Base-by-base conservation (phyloP, 2,113 vertebrate genomes). In the Gnathonemus longibarbis region DNA sequence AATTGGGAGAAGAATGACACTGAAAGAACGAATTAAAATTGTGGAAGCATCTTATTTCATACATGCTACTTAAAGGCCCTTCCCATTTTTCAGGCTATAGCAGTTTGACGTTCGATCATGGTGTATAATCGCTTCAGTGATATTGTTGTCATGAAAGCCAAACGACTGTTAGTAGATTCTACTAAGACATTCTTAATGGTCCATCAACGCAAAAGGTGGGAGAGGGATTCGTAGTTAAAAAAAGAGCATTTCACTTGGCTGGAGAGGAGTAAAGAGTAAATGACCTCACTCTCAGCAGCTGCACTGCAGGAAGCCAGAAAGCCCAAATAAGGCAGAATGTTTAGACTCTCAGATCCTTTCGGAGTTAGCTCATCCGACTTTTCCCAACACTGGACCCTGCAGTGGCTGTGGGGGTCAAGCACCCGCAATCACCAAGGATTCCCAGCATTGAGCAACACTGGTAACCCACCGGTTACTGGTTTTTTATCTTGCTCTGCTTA, bases 301-400 rank as follows among this genome's bases (percentile, higher is more conserved):
- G 95, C 92, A 93, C 94, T 93, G 94, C 94, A 91, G 89, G 83
- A 80, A 89, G 88, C 88, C 91, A 56, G 89, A 95, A 94, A 96
- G 93, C 95, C 97, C 97, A 97, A 96, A 97, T 95, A 97, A 97
- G 96, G 97, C 88, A 95, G 95, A 93, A 92, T 90, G 90, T 92
- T 94, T 92, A 93, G 10, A 95, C 94, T 95, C 89, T 95, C 93
- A 93, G 95, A 97, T 97, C 95, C 92, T 96, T 97, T 93, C 94
- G 93, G 94, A 95, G 93, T 97, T 96, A 96, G 95, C 94, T 97
- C 96, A 96, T 94, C 92, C 91, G 3, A 90, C 93, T 94, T 94
- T 94, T 95, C 93, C 93, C 93, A 90, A 92, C 31, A 90, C 95
- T 70, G 94, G 93, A 93, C 91, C 88, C 66, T 84, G 53, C 90